phyloP scores from a whole-genome alignment of 2,113 vertebrate genomes.

The Bufo gargarizans region DNA sequence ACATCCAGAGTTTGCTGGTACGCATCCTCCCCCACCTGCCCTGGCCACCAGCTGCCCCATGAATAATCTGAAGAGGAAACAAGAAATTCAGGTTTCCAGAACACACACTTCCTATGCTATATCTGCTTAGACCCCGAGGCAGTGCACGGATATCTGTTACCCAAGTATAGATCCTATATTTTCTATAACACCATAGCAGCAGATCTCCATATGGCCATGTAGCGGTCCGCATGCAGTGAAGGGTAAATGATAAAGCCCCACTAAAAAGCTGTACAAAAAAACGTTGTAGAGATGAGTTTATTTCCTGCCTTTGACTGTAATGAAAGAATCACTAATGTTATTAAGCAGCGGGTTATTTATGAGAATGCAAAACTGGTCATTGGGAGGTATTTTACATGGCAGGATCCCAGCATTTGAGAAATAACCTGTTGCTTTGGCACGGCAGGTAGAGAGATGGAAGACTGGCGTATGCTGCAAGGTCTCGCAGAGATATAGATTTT shows the following conservation, averaged over 20 bases:
- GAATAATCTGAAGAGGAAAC: conserved; percentile 49
- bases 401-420: no score
- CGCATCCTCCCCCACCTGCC: conserved; percentile 43
- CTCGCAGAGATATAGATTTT: no score
- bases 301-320: neutral
- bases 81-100: conserved; percentile 54
- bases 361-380: no score
- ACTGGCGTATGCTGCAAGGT: no score
- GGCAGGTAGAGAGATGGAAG: no score
- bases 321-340: no score
- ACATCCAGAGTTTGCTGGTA: neutral
- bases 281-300: neutral
- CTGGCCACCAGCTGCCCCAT: conserved; percentile 43
- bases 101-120: conserved; percentile 32
- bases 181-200: neutral
- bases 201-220: neutral
- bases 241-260: neutral
- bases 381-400: no score
- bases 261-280: neutral
- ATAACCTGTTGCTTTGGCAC: no score
- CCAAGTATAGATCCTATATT: neutral
- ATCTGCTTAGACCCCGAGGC: conserved; percentile 44
- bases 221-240: neutral
- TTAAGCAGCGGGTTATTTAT: no score
- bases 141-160: conserved; percentile 42